Percentiles rank a stretch among this genome's conserved stretches.
Evolutionary conservation across 1,140 invertebrate species (phyloP).

Genomic region (Zaprionus ghesquierei): DNA sequence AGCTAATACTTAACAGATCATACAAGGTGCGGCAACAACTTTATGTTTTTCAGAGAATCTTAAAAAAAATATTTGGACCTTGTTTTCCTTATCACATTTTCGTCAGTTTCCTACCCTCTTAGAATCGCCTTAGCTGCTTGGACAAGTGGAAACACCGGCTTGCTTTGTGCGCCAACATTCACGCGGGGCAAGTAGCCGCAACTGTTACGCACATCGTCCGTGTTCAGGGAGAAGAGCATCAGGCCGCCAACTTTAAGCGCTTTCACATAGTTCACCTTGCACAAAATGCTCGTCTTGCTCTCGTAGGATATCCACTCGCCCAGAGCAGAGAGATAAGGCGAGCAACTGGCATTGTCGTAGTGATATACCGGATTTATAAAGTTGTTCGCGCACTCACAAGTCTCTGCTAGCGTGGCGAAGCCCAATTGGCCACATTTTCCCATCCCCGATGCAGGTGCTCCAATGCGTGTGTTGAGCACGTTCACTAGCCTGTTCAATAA

Average conservation of each 20-base stretch:
- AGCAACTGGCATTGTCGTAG: constrained; percentile 88
- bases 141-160: constrained; percentile 46
- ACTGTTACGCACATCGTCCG: constrained; percentile 86
- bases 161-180: not conserved
- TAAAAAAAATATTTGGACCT: not conserved
- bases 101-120: not conserved
- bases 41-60: not conserved
- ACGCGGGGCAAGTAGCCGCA: constrained; percentile 20
- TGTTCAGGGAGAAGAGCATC: constrained; percentile 90
- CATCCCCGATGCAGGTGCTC: constrained; percentile 88
- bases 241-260: constrained; percentile 87
- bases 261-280: constrained; percentile 89
- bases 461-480: constrained; percentile 86
- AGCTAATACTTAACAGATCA: not conserved
- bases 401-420: constrained; percentile 87
- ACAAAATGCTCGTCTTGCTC: constrained; percentile 87
- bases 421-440: constrained; percentile 87
- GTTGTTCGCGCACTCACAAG: constrained; percentile 87
- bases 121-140: constrained; percentile 35
- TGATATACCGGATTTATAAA: constrained; percentile 83
- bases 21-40: not conserved
- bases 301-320: constrained; percentile 96
- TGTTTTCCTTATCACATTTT: not conserved
- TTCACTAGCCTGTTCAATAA: constrained; percentile 85
- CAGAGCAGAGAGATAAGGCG: constrained; percentile 90